Evolutionary conservation across 1,140 invertebrate species (phyloP).

Genomic region (Sarcophaga peregrina): DNA sequence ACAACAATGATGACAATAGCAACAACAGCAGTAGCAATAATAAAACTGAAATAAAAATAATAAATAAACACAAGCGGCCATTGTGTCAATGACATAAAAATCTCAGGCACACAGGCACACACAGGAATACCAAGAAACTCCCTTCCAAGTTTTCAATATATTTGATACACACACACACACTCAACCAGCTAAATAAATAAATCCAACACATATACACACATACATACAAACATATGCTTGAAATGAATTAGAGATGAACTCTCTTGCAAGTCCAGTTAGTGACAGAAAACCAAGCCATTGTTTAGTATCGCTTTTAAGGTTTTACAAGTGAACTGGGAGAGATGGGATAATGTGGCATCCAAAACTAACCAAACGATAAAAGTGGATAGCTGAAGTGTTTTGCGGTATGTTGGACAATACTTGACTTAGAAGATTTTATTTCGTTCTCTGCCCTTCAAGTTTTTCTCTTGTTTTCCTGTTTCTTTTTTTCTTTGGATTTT

Average conservation of each 20-base stretch:
- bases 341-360: too few relatives aligned
- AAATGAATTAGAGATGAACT: background rate
- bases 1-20: too few relatives aligned
- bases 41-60: background rate
- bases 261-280: background rate
- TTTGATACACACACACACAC: too few relatives aligned
- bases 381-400: constrained; percentile 12
- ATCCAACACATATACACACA: background rate
- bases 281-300: background rate
- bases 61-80: constrained; percentile 21
- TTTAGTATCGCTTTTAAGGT: background rate
- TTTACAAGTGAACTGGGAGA: background rate
- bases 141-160: too few relatives aligned
- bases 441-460: background rate
- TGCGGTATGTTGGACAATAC: constrained; percentile 20
- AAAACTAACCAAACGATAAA: background rate
- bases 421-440: constrained; percentile 14
- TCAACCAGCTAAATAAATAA: background rate
- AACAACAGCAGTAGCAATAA: too few relatives aligned
- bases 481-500: too few relatives aligned
- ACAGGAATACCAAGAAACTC: too few relatives aligned
- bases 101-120: background rate
- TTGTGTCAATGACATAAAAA: constrained; percentile 32
- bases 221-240: background rate
- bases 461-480: background rate